phyloP scores from a whole-genome alignment of 23 tunicate genomes.

The Diplosoma virens region DNA sequence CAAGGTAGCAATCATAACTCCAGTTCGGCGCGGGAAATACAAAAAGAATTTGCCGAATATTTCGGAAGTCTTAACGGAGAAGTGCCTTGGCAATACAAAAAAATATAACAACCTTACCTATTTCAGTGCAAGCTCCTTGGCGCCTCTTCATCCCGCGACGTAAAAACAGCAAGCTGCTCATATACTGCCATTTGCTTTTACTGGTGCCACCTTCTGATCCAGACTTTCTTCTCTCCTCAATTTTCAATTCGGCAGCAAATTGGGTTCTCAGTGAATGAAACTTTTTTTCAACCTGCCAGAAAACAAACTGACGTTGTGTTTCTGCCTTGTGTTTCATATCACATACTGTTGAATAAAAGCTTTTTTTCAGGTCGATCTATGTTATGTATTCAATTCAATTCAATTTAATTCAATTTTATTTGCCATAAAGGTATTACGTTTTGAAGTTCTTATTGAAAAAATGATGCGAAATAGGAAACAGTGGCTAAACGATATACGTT shows the following conservation, averaged over 20 bases:
- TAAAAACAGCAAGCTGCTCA: not conserved
- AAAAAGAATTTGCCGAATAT: conserved; percentile 3
- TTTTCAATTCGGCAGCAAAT: not conserved
- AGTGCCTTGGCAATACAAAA: not conserved
- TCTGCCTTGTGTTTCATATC: too few species aligned
- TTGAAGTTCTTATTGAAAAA: too few species aligned
- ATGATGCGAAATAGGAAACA: too few species aligned
- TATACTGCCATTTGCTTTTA: conserved; percentile 7
- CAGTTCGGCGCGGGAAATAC: not conserved
- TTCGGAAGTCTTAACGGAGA: not conserved
- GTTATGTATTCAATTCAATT: too few species aligned
- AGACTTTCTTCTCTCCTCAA: not conserved
- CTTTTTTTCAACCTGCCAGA: too few species aligned
- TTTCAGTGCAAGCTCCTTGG: not conserved
- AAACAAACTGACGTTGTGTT: too few species aligned
- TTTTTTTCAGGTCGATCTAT: too few species aligned
- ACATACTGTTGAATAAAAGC: too few species aligned
- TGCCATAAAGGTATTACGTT: too few species aligned
- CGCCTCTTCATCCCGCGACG: not conserved
- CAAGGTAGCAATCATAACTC: not conserved
- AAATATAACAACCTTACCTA: not conserved
- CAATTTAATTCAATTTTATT: too few species aligned
- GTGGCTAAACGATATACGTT: too few species aligned
- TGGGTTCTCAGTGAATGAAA: too few species aligned
- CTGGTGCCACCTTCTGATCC: not conserved